A percentile compares a stretch with the other conserved stretches of the same genome.
These are phyloP conservation scores for Helleia helle DNA, from an alignment of 2,888 invertebrate species.

Conservation along the genomic window DNA sequence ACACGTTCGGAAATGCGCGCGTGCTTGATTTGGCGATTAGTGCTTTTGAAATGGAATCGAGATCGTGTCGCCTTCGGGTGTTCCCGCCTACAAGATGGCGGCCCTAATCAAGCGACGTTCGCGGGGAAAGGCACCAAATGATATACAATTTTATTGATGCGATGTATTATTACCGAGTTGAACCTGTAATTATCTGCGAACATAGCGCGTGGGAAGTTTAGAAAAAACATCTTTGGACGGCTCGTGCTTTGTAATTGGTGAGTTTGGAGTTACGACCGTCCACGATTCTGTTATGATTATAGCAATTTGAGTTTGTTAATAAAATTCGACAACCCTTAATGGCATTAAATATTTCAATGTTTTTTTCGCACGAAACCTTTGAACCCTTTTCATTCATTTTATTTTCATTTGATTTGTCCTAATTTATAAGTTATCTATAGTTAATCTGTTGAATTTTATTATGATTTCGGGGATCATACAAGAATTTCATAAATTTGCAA, in stretches of 20 bases:
- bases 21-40: conserved; percentile 70
- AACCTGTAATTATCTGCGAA: conserved; percentile 66
- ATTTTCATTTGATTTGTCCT: background rate
- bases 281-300: conserved; percentile 51
- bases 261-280: conserved; percentile 37
- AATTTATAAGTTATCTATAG: too few relatives aligned
- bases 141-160: conserved; percentile 72
- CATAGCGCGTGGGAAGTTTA: conserved; percentile 70
- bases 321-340: conserved; percentile 21
- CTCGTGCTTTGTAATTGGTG: conserved; percentile 66
- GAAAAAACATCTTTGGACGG: conserved; percentile 59
- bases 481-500: too few relatives aligned
- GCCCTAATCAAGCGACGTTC: conserved; percentile 65
- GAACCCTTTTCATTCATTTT: too few relatives aligned
- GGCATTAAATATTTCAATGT: background rate
- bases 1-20: conserved; percentile 64
- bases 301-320: conserved; percentile 28
- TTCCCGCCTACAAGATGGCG: conserved; percentile 71
- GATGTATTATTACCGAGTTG: conserved; percentile 67
- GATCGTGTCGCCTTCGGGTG: conserved; percentile 69
- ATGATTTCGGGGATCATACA: too few relatives aligned
- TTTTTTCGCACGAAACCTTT: too few relatives aligned
- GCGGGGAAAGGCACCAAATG: conserved; percentile 64
- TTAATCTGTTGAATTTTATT: too few relatives aligned
- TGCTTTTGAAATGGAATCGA: conserved; percentile 70